Percentiles rank a stretch among this genome's conserved stretches.
Evolutionary conservation across 2,113 vertebrate genomes (phyloP).

Genomic region (Gobius niger): DNA sequence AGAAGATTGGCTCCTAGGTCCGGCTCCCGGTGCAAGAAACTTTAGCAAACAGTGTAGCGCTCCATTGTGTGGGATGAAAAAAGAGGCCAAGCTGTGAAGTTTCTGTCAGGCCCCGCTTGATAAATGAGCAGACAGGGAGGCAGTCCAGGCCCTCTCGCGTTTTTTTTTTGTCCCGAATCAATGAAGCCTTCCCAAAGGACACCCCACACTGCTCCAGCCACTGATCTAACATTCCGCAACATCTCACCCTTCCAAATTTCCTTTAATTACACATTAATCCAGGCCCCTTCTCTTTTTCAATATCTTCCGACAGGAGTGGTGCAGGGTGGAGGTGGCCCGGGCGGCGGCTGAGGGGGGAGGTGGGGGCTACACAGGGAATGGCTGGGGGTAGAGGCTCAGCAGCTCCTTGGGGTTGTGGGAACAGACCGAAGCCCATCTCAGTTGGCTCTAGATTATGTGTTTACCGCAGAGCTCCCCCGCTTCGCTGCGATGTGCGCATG

Average conservation of each 20-base stretch:
- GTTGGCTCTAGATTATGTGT: slow-evolving; percentile 71
- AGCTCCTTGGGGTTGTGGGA: slow-evolving; percentile 81
- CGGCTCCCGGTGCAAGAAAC: slow-evolving; percentile 90
- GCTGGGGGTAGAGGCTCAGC: slow-evolving; percentile 75
- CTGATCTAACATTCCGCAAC: slow-evolving; percentile 99
- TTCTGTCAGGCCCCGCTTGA: slow-evolving; percentile 93
- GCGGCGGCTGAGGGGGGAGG: slow-evolving; percentile 78
- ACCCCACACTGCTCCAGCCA: slow-evolving; percentile 99
- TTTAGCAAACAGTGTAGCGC: slow-evolving; percentile 95
- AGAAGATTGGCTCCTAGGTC: slow-evolving; percentile 80
- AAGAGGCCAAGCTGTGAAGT: slow-evolving; percentile 90
- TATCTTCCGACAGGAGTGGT: slow-evolving; percentile 84
- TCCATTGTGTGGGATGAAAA: slow-evolving; percentile 87
- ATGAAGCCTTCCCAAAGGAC: slow-evolving; percentile 99
- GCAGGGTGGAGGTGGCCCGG: slow-evolving; percentile 57
- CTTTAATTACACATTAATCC: slow-evolving; percentile 99
- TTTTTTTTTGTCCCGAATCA: slow-evolving; percentile 99
- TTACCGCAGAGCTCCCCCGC: slow-evolving; percentile 47
- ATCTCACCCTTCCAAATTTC: slow-evolving; percentile 98
- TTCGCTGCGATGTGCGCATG: slow-evolving; percentile 57
- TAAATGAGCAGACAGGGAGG: slow-evolving; percentile 99
- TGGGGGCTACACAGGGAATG: slow-evolving; percentile 37
- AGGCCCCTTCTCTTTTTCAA: slow-evolving; percentile 96
- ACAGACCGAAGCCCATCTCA: slow-evolving; percentile 71
- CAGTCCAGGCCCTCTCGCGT: slow-evolving; percentile 85